These are phyloP conservation scores for Meghimatium bilineatum DNA, from an alignment of 2,888 invertebrate species.

Conservation along the genomic window DNA sequence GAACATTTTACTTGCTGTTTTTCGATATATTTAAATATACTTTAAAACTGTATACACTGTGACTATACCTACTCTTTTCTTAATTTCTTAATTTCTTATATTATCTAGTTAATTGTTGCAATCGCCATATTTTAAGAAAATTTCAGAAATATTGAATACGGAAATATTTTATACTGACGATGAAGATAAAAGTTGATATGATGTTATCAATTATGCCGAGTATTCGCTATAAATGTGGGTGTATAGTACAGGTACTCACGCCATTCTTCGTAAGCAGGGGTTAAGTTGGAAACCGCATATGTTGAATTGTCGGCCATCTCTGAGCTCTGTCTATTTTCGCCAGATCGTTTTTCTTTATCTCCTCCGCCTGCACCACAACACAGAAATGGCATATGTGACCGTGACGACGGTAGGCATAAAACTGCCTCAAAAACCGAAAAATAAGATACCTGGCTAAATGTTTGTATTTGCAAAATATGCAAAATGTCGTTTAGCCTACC, in stretches of 20 bases:
- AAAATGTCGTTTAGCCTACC: conserved; percentile 7
- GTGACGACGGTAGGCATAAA: conserved; percentile 20
- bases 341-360: neutral
- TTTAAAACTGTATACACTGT: too few relatives aligned
- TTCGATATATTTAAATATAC: too few relatives aligned
- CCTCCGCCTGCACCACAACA: conserved; percentile 6
- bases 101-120: too few relatives aligned
- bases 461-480: neutral
- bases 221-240: too few relatives aligned
- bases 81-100: too few relatives aligned
- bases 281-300: neutral
- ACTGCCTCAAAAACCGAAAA: neutral
- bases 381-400: conserved; percentile 32
- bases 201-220: too few relatives aligned
- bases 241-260: conserved; percentile 25
- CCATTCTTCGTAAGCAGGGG: conserved; percentile 30
- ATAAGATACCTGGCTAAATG: neutral
- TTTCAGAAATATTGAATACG: too few relatives aligned
- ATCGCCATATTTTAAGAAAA: too few relatives aligned
- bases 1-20: too few relatives aligned
- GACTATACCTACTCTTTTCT: too few relatives aligned
- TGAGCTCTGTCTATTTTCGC: neutral
- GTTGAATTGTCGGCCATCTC: neutral
- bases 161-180: too few relatives aligned
- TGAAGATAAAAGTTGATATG: too few relatives aligned